phyloP scores from a whole-genome alignment of 2,797 vertebrate species.

The Rhinoraja longicauda region DNA sequence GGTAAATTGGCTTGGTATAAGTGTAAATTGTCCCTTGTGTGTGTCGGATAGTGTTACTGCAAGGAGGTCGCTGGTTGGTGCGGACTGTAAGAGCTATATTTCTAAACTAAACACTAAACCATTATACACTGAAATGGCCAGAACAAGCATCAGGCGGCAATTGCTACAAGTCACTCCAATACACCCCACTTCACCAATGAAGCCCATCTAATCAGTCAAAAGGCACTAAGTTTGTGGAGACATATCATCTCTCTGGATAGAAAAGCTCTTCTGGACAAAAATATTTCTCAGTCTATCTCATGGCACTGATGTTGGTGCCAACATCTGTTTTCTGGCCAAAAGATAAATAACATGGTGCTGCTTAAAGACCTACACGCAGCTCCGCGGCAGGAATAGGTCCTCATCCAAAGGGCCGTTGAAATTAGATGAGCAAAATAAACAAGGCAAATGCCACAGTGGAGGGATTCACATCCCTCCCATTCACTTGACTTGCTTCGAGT shows the following conservation, averaged over 20 bases:
- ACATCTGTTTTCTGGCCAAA: not conserved
- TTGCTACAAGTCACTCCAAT: not conserved
- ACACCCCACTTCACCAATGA: no score
- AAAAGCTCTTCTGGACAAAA: no score
- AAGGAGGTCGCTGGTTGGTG: no score
- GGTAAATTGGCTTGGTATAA: no score
- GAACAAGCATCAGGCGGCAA: not conserved
- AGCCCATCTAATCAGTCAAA: not conserved
- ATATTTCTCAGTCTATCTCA: not conserved
- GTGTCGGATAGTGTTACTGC: no score
- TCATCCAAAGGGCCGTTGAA: not conserved
- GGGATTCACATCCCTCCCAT: no score
- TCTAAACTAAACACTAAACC: no score
- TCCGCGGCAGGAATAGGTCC: not conserved
- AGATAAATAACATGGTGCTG: not conserved
- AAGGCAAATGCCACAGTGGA: not conserved
- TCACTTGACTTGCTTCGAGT: no score
- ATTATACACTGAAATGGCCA: not conserved
- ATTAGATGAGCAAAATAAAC: not conserved
- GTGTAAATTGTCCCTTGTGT: no score
- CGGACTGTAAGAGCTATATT: no score
- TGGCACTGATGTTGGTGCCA: no score
- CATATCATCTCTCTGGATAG: no score
- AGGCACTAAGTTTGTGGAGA: not conserved
- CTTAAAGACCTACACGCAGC: not conserved